Conservation (phyloP, 2,797 vertebrate genomes). For the Liparis tanakae region DNA sequence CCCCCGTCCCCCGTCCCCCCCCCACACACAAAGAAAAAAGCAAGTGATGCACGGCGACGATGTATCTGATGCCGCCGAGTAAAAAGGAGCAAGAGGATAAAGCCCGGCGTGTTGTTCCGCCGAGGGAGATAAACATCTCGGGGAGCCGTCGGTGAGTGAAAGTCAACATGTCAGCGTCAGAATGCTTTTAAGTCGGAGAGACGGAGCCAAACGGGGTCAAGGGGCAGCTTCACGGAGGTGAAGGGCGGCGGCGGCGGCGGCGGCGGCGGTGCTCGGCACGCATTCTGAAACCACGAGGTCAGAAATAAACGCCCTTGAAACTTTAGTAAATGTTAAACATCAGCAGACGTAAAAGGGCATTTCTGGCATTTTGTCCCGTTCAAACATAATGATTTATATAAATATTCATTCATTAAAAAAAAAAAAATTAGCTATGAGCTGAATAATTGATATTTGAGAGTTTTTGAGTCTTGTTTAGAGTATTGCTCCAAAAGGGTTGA, state of each 20-base stretch:
- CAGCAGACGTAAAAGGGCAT: neutral
- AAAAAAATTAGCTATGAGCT: neutral
- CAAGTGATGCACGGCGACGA: constrained; percentile 24
- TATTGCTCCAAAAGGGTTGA: neutral
- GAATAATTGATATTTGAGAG: neutral
- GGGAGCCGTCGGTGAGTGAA: constrained; percentile 35
- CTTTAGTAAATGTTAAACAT: constrained; percentile 13
- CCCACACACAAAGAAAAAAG: no score
- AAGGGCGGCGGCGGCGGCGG: constrained; percentile 10
- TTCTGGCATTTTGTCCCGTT: neutral
- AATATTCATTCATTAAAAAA: constrained; percentile 3
- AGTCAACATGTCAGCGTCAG: constrained; percentile 43
- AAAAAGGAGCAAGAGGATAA: constrained; percentile 27
- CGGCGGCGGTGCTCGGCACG: neutral
- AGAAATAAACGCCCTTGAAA: constrained; percentile 8
- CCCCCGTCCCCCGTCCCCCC: constrained; percentile 28
- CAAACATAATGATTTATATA: neutral
- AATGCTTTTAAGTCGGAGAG: constrained; percentile 49
- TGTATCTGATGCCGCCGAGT: constrained; percentile 36
- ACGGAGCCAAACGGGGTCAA: constrained; percentile 48
- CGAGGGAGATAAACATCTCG: constrained; percentile 30
- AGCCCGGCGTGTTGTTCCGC: constrained; percentile 16
- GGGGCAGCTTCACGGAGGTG: constrained; percentile 40
- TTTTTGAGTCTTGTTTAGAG: neutral
- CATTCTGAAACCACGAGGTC: constrained; percentile 2